phyloP scores from a whole-genome alignment of 2,888 invertebrate genomes.

The Dinocampus coccinellae region DNA sequence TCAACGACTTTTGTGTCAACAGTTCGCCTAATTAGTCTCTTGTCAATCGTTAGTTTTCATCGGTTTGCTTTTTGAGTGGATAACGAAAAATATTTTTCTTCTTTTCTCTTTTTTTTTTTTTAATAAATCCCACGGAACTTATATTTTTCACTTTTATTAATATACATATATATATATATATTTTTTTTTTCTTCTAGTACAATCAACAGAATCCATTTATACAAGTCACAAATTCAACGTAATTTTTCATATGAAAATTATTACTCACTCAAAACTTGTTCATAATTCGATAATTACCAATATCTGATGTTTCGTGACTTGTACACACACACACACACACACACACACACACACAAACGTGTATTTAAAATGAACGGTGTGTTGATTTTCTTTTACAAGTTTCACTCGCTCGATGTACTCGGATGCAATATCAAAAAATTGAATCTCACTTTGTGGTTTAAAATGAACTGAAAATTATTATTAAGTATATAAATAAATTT shows the following conservation, averaged over 20 bases:
- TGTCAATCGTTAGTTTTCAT: constrained; percentile 39
- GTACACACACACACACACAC: background rate
- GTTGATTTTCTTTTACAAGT: too few relatives aligned
- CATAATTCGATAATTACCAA: constrained; percentile 13
- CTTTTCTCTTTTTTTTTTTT: background rate
- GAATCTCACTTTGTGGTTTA: too few relatives aligned
- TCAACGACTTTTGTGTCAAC: constrained; percentile 30
- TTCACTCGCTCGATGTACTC: too few relatives aligned
- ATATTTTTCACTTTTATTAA: constrained; percentile 16
- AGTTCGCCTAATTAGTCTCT: constrained; percentile 37
- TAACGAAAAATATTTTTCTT: background rate
- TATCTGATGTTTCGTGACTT: background rate
- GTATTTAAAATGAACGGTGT: too few relatives aligned
- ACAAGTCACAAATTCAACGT: constrained; percentile 4
- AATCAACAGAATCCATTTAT: background rate
- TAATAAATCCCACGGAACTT: background rate
- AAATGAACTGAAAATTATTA: too few relatives aligned
- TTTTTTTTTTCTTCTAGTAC: background rate
- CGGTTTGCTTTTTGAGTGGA: constrained; percentile 23
- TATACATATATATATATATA: too few relatives aligned
- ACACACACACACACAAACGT: too few relatives aligned
- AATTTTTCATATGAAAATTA: constrained; percentile 21
- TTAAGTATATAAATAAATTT: too few relatives aligned
- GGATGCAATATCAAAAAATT: too few relatives aligned
- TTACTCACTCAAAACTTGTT: constrained; percentile 14